Percentiles rank a stretch among this genome's conserved stretches.
Conservation (phyloP, 1,140 invertebrate genomes). For the Bactericera cockerelli region DNA sequence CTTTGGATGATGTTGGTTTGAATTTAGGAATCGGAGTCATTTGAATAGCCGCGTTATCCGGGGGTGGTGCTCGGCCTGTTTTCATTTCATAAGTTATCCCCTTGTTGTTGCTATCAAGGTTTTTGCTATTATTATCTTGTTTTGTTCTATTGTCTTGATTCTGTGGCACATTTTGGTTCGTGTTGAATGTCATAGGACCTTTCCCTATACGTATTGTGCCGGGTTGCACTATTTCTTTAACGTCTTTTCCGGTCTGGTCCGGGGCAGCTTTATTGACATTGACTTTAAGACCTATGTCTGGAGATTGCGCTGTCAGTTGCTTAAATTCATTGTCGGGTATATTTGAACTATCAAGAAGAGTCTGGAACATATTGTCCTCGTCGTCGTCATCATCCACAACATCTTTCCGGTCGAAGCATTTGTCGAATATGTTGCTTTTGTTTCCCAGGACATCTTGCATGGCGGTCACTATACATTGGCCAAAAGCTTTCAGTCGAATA, state of each 20-base stretch:
- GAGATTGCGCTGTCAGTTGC: neutral
- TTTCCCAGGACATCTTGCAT: neutral
- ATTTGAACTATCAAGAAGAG: neutral
- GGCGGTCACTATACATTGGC: neutral
- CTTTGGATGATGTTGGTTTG: neutral
- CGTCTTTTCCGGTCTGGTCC: neutral
- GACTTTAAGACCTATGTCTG: neutral
- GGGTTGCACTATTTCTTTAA: neutral
- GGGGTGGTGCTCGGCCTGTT: neutral
- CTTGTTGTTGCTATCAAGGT: too few relatives aligned
- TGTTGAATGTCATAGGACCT: neutral
- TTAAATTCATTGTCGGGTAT: neutral
- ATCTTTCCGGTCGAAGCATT: neutral
- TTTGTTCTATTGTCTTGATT: neutral
- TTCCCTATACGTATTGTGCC: neutral
- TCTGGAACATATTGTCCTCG: neutral
- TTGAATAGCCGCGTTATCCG: neutral
- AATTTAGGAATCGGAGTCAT: neutral
- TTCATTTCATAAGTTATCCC: neutral
- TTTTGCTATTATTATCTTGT: neutral
- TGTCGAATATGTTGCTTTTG: neutral
- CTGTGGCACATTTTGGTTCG: neutral
- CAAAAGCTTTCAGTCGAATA: slow-evolving; percentile 3
- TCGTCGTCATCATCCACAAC: neutral
- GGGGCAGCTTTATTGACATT: neutral